phyloP scores from a whole-genome alignment of 2,888 invertebrate species.

The Noctuana brunneofusca region DNA sequence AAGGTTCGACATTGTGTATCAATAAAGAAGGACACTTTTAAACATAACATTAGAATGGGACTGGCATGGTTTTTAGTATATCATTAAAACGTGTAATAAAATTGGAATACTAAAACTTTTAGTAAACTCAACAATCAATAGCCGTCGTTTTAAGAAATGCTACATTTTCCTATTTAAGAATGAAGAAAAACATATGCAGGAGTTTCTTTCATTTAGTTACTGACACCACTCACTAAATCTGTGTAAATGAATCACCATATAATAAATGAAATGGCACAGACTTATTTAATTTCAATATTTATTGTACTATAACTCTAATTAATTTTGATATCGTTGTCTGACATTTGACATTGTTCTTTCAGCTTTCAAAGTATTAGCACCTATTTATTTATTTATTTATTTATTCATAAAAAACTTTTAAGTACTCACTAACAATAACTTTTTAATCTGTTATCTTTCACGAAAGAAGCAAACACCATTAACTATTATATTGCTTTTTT shows the following conservation, averaged over 20 bases:
- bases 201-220: not conserved
- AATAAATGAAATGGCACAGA: slow-evolving; percentile 53
- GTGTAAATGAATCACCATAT: slow-evolving; percentile 13
- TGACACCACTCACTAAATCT: not conserved
- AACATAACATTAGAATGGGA: too few relatives aligned
- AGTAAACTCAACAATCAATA: too few relatives aligned
- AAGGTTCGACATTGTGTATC: too few relatives aligned
- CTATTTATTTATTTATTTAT: slow-evolving; percentile 51
- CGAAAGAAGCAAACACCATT: slow-evolving; percentile 6
- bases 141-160: too few relatives aligned
- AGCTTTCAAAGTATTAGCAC: slow-evolving; percentile 54
- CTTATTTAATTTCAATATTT: slow-evolving; percentile 45
- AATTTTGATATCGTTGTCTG: slow-evolving; percentile 50
- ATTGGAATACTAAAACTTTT: too few relatives aligned
- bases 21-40: too few relatives aligned
- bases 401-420: slow-evolving; percentile 38
- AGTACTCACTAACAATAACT: slow-evolving; percentile 53
- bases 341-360: slow-evolving; percentile 43
- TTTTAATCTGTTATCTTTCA: slow-evolving; percentile 12
- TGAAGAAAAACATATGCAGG: not conserved
- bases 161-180: too few relatives aligned
- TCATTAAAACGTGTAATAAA: too few relatives aligned
- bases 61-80: too few relatives aligned
- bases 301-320: slow-evolving; percentile 52
- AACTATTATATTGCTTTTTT: slow-evolving; percentile 9